Base-by-base conservation (phyloP, 2,113 vertebrate species). In the Regulus satrapa region DNA sequence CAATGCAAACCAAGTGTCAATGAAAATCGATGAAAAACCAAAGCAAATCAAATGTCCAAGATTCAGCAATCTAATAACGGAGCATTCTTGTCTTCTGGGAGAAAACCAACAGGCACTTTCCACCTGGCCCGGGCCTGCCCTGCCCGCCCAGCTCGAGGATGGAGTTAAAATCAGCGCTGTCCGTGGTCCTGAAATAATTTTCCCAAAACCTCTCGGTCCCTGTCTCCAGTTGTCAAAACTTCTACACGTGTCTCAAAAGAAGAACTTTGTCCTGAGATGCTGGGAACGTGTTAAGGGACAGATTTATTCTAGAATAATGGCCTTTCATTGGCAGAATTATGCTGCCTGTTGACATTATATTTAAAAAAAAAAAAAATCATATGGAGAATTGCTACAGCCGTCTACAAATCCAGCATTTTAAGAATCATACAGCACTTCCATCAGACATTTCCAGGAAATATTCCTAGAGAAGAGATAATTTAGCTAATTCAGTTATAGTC, bases 201-300 rank as follows among this genome's bases (percentile, higher is more conserved):
- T 25, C 49, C 29, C 15, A 38, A 11, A n/a, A 40, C 6, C 40
- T 87, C 81, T 10, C 40, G 8, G 55, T 32, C 12, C 41, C 34
- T 2, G 7, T 15, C 49, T 56, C 49, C 45, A 34, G 6, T 3
- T n/a, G 24, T 0, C 31, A 48, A 36, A 61, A 13, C 52, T 28
- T 36, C 59, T 16, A 1, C 17, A 26, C 0, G 1, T 0, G 1
- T 40, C 23, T 63, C 48, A 21, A 2, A 0, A 82, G 61, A 36
- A 55, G 59, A 0, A 1, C 1, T 4, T 8, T 12, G 7, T 52
- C 13, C n/a, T 69, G 49, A 18, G 45, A 45, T 5, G 16, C 24
- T 62, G 52, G 6, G 36, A 20, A 5, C 18, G 11, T 10, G 12
- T 29, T 32, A 45, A 36, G 40, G 73, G n/a, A 29, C 8, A 21